These are phyloP conservation scores for Scaptomyza cyrtandrae DNA, from an alignment of 2,888 invertebrate genomes.

Conservation along the genomic window DNA sequence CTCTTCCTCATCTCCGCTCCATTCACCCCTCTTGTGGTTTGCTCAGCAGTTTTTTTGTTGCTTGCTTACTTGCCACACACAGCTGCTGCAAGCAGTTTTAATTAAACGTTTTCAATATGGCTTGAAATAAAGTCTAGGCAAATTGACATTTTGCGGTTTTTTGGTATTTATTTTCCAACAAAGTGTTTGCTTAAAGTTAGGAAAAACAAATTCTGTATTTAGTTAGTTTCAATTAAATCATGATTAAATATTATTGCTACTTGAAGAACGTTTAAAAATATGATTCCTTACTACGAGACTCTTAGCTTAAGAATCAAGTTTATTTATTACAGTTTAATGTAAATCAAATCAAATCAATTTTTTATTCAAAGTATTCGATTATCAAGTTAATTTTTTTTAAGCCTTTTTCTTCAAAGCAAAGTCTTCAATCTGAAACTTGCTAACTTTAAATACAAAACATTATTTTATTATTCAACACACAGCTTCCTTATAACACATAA, in stretches of 20 bases:
- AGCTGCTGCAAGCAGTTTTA: constrained; percentile 68
- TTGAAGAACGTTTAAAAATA: neutral
- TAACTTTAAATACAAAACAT: too few relatives aligned
- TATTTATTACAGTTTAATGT: neutral
- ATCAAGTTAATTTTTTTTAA: too few relatives aligned
- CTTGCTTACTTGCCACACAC: constrained; percentile 17
- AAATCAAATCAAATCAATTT: too few relatives aligned
- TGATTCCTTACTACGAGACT: too few relatives aligned
- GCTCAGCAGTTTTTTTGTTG: constrained; percentile 38
- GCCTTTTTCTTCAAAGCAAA: too few relatives aligned
- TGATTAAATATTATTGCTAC: neutral
- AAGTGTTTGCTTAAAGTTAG: neutral
- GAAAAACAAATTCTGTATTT: neutral
- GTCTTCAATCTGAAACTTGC: too few relatives aligned
- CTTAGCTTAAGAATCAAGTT: neutral
- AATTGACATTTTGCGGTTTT: constrained; percentile 25
- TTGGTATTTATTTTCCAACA: neutral
- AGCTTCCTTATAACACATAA: too few relatives aligned
- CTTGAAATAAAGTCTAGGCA: constrained; percentile 15
- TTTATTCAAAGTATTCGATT: too few relatives aligned
- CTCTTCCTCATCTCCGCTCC: neutral
- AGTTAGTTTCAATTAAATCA: neutral
- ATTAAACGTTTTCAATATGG: constrained; percentile 51
- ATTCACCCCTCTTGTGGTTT: constrained; percentile 45
- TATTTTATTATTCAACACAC: too few relatives aligned